phyloP scores from a whole-genome alignment of 2,113 vertebrate genomes.

The Cathartes aura region DNA sequence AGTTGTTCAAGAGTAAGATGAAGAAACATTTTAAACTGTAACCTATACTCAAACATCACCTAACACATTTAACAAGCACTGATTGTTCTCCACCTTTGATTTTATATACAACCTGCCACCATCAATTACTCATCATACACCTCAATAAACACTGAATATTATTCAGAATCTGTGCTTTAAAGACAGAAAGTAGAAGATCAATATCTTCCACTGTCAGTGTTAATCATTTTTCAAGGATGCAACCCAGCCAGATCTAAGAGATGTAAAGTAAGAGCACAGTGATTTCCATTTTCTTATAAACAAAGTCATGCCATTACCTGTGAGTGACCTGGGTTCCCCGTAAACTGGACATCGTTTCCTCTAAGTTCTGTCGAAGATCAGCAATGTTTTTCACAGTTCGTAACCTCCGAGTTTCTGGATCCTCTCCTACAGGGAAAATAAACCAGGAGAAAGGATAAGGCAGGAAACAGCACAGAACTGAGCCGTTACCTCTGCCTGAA shows the following conservation, averaged over 20 bases:
- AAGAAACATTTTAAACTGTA: conserved; percentile 21
- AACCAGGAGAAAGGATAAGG: background rate
- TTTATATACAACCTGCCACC: background rate
- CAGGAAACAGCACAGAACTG: background rate
- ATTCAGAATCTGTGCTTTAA: background rate
- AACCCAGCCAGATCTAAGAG: background rate
- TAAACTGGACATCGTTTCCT: conserved; percentile 96
- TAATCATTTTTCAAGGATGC: background rate
- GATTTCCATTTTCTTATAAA: background rate
- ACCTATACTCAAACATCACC: conserved; percentile 7
- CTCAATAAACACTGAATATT: background rate
- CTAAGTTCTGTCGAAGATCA: conserved; percentile 93
- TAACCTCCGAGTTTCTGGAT: conserved; percentile 88
- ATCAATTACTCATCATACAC: background rate
- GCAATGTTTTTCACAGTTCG: conserved; percentile 96
- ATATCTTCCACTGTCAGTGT: background rate
- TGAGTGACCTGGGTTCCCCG: conserved; percentile 95
- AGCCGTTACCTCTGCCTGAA: background rate
- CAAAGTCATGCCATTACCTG: conserved; percentile 59
- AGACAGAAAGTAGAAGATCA: background rate
- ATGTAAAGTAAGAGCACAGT: background rate
- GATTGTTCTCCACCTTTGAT: background rate
- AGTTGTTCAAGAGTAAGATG: background rate
- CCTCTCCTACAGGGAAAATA: conserved; percentile 80
- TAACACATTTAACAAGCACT: background rate